phyloP scores from a whole-genome alignment of 2,888 invertebrate genomes.

The Lissonota sp. region DNA sequence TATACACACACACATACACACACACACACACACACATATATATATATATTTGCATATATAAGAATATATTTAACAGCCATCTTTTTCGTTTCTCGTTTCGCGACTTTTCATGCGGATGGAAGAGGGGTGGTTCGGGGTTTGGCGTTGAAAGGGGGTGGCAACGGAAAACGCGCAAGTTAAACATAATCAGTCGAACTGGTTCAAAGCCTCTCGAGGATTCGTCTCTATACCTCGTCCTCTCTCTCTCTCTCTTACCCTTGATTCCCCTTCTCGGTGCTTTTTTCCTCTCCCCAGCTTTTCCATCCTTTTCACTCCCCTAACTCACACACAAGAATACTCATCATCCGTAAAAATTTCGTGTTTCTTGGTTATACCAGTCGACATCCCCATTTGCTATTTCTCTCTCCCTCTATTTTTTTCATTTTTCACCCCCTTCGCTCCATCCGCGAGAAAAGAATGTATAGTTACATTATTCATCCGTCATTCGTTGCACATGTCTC shows the following conservation, averaged over 20 bases:
- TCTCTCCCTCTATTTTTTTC: neutral
- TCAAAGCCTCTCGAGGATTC: constrained; percentile 57
- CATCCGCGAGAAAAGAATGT: neutral
- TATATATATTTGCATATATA: neutral
- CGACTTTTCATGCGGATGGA: constrained; percentile 57
- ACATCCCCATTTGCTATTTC: constrained; percentile 5
- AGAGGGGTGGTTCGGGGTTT: constrained; percentile 25
- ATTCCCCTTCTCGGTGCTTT: neutral
- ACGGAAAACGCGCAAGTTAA: constrained; percentile 78
- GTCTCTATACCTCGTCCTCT: constrained; percentile 19
- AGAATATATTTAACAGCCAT: constrained; percentile 20
- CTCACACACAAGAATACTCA: constrained; percentile 33
- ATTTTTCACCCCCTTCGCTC: neutral
- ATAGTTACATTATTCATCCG: neutral
- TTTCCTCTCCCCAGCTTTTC: neutral
- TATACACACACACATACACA: constrained; percentile 5
- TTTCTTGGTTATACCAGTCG: neutral
- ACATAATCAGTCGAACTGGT: constrained; percentile 76
- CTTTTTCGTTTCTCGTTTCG: constrained; percentile 44
- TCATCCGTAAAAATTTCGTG: constrained; percentile 25
- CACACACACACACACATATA: neutral
- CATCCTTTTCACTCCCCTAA: neutral
- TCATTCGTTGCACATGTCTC: neutral
- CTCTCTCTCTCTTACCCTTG: constrained; percentile 5
- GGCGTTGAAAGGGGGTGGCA: constrained; percentile 50